Evolutionary conservation across 2,113 vertebrate genomes (phyloP).

Genomic region (Chlamydotis undulata): DNA sequence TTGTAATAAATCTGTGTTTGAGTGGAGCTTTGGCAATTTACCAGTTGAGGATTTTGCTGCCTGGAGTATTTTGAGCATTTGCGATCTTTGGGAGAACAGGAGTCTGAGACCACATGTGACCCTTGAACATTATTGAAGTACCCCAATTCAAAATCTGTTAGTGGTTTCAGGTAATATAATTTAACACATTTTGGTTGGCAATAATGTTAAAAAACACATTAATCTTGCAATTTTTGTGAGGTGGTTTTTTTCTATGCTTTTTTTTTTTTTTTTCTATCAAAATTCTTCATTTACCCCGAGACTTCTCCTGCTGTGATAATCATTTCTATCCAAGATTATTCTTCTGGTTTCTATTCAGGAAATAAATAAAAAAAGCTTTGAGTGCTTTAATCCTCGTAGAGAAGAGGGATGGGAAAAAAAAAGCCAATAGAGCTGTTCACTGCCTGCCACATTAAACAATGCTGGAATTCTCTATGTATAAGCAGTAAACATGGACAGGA

Average conservation of each 20-base stretch:
- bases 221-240: neutral
- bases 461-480: neutral
- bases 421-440: neutral
- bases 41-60: neutral
- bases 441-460: neutral
- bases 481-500: neutral
- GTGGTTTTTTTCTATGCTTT: neutral
- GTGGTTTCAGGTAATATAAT: constrained; percentile 19
- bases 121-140: neutral
- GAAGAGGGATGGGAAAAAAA: neutral
- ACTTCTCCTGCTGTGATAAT: constrained; percentile 27
- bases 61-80: neutral
- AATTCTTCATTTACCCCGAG: constrained; percentile 52
- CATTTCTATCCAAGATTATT: constrained; percentile 37
- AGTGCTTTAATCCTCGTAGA: constrained; percentile 14
- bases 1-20: neutral
- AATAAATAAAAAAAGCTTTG: neutral
- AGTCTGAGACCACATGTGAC: neutral
- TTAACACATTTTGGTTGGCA: constrained; percentile 10
- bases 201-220: neutral
- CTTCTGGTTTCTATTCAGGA: constrained; percentile 32
- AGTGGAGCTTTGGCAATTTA: neutral
- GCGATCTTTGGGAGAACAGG: neutral
- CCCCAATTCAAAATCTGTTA: neutral
- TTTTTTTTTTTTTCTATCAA: neutral